These are phyloP conservation scores for Loris lydekkerianus DNA, from an alignment of 2,797 vertebrate species.

Conservation along the genomic window DNA sequence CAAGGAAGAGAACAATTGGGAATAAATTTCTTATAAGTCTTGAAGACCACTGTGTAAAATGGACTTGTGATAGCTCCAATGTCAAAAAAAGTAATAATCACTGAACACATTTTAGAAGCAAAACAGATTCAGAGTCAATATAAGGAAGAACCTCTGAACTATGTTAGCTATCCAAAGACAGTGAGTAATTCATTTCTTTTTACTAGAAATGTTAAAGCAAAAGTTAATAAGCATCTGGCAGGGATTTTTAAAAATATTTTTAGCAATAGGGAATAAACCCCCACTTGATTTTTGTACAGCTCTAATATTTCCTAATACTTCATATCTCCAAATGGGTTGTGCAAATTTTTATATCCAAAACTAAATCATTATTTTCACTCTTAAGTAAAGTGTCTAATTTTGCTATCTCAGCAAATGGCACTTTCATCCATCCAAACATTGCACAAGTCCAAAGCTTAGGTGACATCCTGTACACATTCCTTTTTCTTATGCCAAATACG, in stretches of 20 bases:
- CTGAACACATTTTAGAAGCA: neutral
- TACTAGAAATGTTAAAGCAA: constrained; percentile 37
- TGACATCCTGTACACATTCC: neutral
- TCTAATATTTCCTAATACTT: constrained; percentile 16
- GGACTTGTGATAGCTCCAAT: neutral
- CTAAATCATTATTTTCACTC: constrained; percentile 20
- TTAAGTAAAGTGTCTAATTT: neutral
- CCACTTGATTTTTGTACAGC: constrained; percentile 2
- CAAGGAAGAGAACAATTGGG: neutral
- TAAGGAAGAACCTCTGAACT: neutral
- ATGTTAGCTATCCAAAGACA: neutral
- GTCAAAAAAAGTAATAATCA: neutral
- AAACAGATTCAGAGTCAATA: neutral
- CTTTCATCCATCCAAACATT: neutral
- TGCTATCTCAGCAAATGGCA: neutral
- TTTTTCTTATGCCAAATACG: neutral
- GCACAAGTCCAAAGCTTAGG: neutral
- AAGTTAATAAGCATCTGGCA: neutral
- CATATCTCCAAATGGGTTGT: constrained; percentile 20
- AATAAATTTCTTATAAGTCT: constrained; percentile 36
- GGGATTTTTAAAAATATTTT: neutral
- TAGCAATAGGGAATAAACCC: constrained; percentile 20
- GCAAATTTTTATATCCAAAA: constrained; percentile 24
- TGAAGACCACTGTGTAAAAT: neutral
- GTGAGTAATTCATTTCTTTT: constrained; percentile 11